These are phyloP conservation scores for Atrichornis clamosus DNA, from an alignment of 2,113 vertebrate genomes.

Conservation along the genomic window DNA sequence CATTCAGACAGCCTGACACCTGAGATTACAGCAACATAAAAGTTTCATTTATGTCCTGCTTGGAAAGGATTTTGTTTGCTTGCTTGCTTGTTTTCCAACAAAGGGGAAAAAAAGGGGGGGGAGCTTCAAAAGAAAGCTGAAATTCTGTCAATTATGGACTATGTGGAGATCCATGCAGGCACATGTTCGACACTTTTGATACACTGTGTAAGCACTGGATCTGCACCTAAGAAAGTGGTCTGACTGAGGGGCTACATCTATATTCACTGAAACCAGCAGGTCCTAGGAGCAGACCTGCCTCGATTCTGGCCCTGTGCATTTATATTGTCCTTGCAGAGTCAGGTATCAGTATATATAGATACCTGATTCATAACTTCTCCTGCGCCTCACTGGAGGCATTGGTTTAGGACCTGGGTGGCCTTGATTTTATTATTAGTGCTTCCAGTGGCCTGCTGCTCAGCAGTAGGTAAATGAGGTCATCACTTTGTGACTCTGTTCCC, in stretches of 20 bases:
- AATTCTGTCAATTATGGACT: background rate
- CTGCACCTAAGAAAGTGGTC: background rate
- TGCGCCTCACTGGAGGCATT: background rate
- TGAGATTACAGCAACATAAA: background rate
- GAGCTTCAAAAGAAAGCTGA: background rate
- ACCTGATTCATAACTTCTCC: slow-evolving; percentile 26
- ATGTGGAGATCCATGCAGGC: background rate
- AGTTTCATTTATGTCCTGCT: background rate
- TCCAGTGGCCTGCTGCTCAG: slow-evolving; percentile 42
- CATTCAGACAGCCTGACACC: background rate
- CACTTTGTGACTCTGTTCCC: background rate
- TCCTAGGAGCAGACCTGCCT: background rate
- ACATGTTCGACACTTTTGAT: background rate
- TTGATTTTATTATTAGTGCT: slow-evolving; percentile 62
- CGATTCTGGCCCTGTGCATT: background rate
- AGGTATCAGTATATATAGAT: background rate
- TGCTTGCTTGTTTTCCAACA: background rate
- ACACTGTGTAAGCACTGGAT: background rate
- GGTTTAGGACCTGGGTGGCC: slow-evolving; percentile 49
- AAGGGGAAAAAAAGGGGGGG: background rate
- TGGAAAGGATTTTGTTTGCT: background rate
- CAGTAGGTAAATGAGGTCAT: slow-evolving; percentile 64
- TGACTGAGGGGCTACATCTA: background rate
- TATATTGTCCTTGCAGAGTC: slow-evolving; percentile 12
- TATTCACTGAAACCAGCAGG: background rate